phyloP scores from a whole-genome alignment of 1,140 invertebrate genomes.

The Sarcophaga peregrina region DNA sequence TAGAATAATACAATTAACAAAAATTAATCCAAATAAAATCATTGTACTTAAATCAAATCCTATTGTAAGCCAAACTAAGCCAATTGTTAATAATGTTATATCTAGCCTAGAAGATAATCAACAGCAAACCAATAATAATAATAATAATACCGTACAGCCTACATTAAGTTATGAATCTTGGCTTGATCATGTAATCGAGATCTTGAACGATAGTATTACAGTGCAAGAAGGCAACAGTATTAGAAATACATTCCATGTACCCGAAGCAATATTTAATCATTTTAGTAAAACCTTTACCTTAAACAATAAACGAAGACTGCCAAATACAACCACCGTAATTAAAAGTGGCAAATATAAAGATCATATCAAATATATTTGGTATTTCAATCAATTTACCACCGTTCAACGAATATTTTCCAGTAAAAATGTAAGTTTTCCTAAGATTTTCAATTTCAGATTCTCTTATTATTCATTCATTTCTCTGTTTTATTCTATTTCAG shows the following conservation, averaged over 20 bases:
- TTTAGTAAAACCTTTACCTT: constrained; percentile 58
- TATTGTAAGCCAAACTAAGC: background rate
- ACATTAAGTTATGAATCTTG: constrained; percentile 55
- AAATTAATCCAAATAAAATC: constrained; percentile 29
- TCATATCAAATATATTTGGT: constrained; percentile 58
- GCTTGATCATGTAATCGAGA: constrained; percentile 62
- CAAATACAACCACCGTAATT: constrained; percentile 51
- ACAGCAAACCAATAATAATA: background rate
- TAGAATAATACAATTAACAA: constrained; percentile 26
- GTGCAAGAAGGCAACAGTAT: constrained; percentile 45
- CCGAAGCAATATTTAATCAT: constrained; percentile 58
- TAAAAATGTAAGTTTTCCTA: constrained; percentile 52
- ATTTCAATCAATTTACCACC: constrained; percentile 52
- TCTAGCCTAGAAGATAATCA: background rate
- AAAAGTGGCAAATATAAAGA: constrained; percentile 58
- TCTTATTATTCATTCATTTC: background rate
- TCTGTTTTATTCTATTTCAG: constrained; percentile 42
- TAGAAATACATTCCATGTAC: constrained; percentile 56
- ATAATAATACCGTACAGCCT: constrained; percentile 36
- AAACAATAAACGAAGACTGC: constrained; percentile 56
- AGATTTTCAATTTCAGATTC: background rate
- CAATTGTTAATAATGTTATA: background rate
- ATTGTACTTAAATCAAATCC: constrained; percentile 26
- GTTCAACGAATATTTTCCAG: constrained; percentile 58
- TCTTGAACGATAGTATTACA: constrained; percentile 53